A percentile compares a stretch with the other conserved stretches of the same genome.
These are phyloP conservation scores for Mareca strepera DNA, from an alignment of 2,797 vertebrate species.

Conservation along the genomic window DNA sequence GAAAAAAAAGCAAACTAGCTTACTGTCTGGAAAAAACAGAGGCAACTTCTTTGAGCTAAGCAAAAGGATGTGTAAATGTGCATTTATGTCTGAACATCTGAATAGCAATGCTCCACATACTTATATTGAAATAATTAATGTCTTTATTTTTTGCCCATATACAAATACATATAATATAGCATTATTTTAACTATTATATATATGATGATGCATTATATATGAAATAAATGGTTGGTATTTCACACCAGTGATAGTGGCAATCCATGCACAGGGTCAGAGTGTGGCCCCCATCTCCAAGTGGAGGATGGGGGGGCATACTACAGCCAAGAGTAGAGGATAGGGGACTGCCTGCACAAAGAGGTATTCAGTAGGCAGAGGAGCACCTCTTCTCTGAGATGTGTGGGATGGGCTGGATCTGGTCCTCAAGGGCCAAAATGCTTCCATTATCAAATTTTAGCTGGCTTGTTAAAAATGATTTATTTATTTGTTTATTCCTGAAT, in stretches of 20 bases:
- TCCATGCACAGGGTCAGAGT: no score
- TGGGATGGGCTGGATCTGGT: background rate
- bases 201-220: background rate
- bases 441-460: background rate
- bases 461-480: no score
- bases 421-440: rapidly evolving
- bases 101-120: background rate
- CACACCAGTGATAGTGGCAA: background rate
- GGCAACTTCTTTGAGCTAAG: background rate
- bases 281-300: rapidly evolving
- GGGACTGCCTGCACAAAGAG: no score
- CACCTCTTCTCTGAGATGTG: background rate
- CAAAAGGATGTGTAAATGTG: background rate
- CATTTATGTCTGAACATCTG: background rate
- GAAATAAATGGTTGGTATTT: background rate
- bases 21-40: background rate
- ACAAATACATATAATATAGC: no score
- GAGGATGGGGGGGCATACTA: background rate
- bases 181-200: background rate
- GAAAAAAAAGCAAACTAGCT: background rate
- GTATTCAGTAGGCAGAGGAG: background rate
- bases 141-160: background rate
- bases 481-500: background rate
- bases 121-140: background rate
- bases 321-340: no score